These are phyloP conservation scores for Chironomus striatipennis DNA, from an alignment of 1,140 invertebrate species.

Conservation along the genomic window DNA sequence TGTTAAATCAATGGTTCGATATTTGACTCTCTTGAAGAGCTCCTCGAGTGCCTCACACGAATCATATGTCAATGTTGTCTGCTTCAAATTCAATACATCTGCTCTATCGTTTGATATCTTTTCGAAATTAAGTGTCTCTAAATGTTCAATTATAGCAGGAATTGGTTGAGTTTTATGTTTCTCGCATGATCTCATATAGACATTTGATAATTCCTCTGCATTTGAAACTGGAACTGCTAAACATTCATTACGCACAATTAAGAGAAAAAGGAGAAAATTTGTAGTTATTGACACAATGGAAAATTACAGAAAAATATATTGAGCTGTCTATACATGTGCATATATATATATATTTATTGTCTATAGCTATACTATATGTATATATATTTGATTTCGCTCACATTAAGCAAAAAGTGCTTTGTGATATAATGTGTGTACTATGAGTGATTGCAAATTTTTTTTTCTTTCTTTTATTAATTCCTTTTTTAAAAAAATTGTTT, in stretches of 20 bases:
- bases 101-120: conserved; percentile 37
- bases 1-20: conserved; percentile 38
- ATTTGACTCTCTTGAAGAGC: conserved; percentile 57
- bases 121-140: conserved; percentile 48
- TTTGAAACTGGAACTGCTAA: conserved; percentile 26
- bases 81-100: conserved; percentile 46
- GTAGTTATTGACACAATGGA: conserved; percentile 4
- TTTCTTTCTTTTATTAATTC: background rate
- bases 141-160: conserved; percentile 57
- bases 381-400: background rate
- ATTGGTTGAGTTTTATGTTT: conserved; percentile 59
- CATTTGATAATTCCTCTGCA: conserved; percentile 53
- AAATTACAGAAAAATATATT: conserved; percentile 21
- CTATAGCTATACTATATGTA: too few species aligned
- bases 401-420: background rate
- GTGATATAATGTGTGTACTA: background rate
- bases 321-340: too few species aligned
- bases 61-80: conserved; percentile 45
- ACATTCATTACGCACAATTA: background rate
- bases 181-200: conserved; percentile 61
- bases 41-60: conserved; percentile 67
- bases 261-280: background rate
- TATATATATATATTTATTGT: too few species aligned
- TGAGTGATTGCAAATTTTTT: background rate
- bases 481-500: background rate